A percentile compares a stretch with the other conserved stretches of the same genome.
Evolutionary conservation across 1,140 invertebrate species (phyloP).

Genomic region (Drosophila bocqueti): DNA sequence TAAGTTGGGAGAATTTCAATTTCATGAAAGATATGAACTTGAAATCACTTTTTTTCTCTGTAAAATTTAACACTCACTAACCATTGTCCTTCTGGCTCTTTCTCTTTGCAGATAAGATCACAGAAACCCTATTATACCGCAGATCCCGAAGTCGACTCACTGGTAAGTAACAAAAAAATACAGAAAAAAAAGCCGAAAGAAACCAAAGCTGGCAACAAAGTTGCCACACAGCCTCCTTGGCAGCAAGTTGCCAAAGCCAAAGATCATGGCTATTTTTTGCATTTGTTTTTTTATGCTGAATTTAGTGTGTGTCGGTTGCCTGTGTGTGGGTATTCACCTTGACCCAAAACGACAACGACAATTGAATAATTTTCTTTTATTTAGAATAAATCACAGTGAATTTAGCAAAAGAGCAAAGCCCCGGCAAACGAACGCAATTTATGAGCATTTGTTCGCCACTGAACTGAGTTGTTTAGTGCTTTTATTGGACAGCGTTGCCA

Average conservation of each 20-base stretch:
- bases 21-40: too few relatives aligned
- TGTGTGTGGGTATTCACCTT: slow-evolving; percentile 68
- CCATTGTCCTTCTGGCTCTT: slow-evolving; percentile 45
- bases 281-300: slow-evolving; percentile 14
- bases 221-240: slow-evolving; percentile 52
- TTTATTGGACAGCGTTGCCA: slow-evolving; percentile 80
- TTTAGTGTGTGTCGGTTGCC: slow-evolving; percentile 2
- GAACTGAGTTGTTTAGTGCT: slow-evolving; percentile 78
- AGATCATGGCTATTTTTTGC: slow-evolving; percentile 56
- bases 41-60: slow-evolving; percentile 10
- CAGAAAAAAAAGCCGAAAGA: slow-evolving; percentile 15
- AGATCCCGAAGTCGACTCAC: slow-evolving; percentile 98
- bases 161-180: slow-evolving; percentile 95
- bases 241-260: slow-evolving; percentile 62
- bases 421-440: slow-evolving; percentile 61
- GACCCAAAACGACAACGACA: slow-evolving; percentile 80
- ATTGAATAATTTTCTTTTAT: slow-evolving; percentile 84
- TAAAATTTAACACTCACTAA: slow-evolving; percentile 42
- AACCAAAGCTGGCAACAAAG: slow-evolving; percentile 52
- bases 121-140: slow-evolving; percentile 99
- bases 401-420: slow-evolving; percentile 67
- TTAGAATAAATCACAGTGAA: slow-evolving; percentile 81
- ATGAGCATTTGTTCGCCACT: slow-evolving; percentile 72
- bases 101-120: slow-evolving; percentile 96
- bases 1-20: too few relatives aligned